Evolutionary conservation across 2,113 vertebrate species (phyloP), one percentile per base, ranked within the genome.

Genomic region (Charadrius vociferus): DNA sequence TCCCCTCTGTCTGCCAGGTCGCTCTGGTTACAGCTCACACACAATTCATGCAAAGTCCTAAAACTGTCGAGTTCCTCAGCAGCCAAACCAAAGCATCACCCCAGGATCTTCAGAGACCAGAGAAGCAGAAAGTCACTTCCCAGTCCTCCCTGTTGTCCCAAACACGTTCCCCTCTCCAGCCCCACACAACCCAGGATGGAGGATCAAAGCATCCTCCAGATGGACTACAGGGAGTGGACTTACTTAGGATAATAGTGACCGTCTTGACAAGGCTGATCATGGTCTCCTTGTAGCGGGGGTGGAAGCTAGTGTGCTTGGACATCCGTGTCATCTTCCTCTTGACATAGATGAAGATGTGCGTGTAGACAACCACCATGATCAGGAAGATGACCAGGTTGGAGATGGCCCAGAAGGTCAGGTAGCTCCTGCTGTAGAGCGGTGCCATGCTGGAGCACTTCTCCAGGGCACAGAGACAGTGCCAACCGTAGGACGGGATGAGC

Each of bases 261-360:
- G 99, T 99, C 96, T 99, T 99, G 98, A 99, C 99, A 30, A 99
- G 98, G 93, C 98, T 98, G 94, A 99, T 91, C 26, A 99, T 97
- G 4, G 98, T 99, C 94, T 99, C 98, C 30, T 75, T 98, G 87
- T 98, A 98, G 39, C 95, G 95, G 15, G 96, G 96, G 50, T 99
- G 98, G 82, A 97, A 98, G 6, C 97, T 97, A 4, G 98, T 98
- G 49, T 99, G 99, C 81, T 96, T 97, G 1, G 98, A 98, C 97
- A 98, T 97, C 36, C 97, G 72, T 1, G 84, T 95, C 93, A 98
- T 98, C 58, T 98, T 98, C 80, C 98, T 97, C 17, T 98, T 98
- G 68, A 99, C 99, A 0, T 99, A 99, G 83, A 99, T 50, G 92
- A 99, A 99, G 92, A 99, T 99, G 52, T 98, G 99, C 0, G 97